Conservation (phyloP, 2,113 vertebrate species). For the Marmota monax region DNA sequence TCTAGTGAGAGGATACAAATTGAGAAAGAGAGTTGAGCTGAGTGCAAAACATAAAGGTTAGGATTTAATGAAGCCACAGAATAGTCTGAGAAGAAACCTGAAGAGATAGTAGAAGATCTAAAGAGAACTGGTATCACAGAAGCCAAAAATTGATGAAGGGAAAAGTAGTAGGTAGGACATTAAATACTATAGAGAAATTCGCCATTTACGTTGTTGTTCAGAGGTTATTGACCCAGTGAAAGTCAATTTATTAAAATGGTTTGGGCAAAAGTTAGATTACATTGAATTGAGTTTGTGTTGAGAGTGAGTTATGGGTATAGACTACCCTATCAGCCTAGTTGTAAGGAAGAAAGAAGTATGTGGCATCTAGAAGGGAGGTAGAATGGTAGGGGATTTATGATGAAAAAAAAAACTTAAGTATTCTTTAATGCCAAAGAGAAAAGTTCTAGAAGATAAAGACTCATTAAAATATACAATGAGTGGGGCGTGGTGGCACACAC, state of each 20-base stretch:
- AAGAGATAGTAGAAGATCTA: not conserved
- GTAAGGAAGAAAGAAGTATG: not conserved
- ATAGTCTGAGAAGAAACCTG: not conserved
- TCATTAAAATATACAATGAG: not conserved
- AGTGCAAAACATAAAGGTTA: not conserved
- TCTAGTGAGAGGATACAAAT: not conserved
- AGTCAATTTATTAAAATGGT: not conserved
- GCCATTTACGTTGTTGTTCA: not conserved
- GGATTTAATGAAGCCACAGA: conserved; percentile 10
- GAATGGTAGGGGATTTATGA: not conserved
- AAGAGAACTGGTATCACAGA: not conserved
- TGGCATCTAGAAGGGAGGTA: not conserved
- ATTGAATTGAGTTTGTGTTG: not conserved
- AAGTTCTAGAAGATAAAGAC: not conserved
- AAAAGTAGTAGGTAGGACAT: not conserved
- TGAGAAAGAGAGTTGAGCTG: not conserved
- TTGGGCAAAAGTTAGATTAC: not conserved
- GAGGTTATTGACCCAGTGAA: not conserved
- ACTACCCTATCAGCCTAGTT: not conserved
- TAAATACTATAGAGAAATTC: not conserved
- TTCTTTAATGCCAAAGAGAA: not conserved
- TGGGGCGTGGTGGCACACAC: too few species aligned
- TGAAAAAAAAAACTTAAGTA: not conserved
- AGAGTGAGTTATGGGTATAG: not conserved
- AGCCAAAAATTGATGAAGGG: not conserved